A percentile compares a stretch with the other conserved stretches of the same genome.
Conservation (phyloP, 2,113 vertebrate genomes). For the Hippocampus guttulatus region DNA sequence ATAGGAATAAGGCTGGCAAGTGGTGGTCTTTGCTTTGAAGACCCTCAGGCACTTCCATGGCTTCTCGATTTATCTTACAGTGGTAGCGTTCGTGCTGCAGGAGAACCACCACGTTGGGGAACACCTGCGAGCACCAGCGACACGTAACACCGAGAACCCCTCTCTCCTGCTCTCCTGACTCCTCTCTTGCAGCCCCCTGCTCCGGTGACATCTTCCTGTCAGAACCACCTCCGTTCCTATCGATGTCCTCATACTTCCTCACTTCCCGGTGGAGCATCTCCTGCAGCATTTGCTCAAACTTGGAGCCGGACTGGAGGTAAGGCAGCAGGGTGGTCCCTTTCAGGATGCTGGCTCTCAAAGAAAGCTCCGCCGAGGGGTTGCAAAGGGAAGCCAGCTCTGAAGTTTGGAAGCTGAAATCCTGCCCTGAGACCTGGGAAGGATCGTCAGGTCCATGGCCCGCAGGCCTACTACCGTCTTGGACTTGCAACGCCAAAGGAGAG, state of each 20-base stretch:
- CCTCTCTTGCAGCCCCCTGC: conserved; percentile 15
- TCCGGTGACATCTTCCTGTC: conserved; percentile 42
- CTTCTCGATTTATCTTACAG: conserved; percentile 62
- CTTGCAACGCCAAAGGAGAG: conserved; percentile 41
- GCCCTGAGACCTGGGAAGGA: conserved; percentile 37
- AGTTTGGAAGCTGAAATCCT: conserved; percentile 36
- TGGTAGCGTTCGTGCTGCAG: conserved; percentile 72
- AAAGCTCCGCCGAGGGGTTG: conserved; percentile 57
- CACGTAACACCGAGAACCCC: conserved; percentile 51
- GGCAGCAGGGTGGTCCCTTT: conserved; percentile 66
- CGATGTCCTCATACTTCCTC: conserved; percentile 39
- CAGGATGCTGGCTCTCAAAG: conserved; percentile 52
- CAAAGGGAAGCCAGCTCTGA: conserved; percentile 52
- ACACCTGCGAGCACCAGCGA: conserved; percentile 68
- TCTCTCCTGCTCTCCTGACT: conserved; percentile 29
- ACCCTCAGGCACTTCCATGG: conserved; percentile 37
- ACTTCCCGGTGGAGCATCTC: conserved; percentile 68
- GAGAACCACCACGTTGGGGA: conserved; percentile 65
- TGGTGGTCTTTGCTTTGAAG: conserved; percentile 35
- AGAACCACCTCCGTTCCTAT: conserved; percentile 18
- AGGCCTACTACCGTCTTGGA: conserved; percentile 31
- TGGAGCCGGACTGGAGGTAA: conserved; percentile 61
- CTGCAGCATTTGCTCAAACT: conserved; percentile 73
- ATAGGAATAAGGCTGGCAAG: conserved; percentile 41
- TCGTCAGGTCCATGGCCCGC: conserved; percentile 34